These are phyloP conservation scores for Tupaia chinensis DNA, from an alignment of 2,113 vertebrate species.

Conservation along the genomic window DNA sequence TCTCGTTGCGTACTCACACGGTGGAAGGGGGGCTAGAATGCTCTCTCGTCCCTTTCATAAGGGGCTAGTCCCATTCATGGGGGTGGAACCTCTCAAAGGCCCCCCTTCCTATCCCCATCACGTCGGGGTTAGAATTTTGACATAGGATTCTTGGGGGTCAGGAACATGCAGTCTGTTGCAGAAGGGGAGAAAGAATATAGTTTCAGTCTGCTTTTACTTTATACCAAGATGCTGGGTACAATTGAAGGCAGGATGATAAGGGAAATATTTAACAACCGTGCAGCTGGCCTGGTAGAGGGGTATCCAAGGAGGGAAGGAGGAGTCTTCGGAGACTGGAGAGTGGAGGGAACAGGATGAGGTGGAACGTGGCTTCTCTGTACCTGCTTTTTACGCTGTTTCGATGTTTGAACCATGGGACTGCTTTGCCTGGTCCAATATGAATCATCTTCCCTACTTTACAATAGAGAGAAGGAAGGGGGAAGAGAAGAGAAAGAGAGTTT, in stretches of 20 bases:
- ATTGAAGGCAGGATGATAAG: background rate
- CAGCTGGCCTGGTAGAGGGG: background rate
- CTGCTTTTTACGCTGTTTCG: background rate
- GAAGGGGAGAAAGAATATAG: background rate
- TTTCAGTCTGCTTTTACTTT: background rate
- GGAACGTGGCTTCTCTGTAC: background rate
- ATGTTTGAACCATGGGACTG: background rate
- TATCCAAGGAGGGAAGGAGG: background rate
- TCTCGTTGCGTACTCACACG: no score
- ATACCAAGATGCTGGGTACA: background rate
- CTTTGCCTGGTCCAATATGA: background rate
- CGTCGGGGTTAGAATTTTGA: background rate
- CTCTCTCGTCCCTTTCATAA: background rate
- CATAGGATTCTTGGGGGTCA: background rate
- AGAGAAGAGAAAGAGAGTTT: no score
- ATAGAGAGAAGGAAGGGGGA: no score
- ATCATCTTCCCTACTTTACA: background rate
- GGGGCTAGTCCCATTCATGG: background rate
- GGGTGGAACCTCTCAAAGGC: background rate
- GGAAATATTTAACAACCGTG: background rate
- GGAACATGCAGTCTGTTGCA: background rate
- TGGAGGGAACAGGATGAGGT: background rate
- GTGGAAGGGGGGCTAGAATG: background rate
- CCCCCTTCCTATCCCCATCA: background rate
- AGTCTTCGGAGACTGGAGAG: background rate